Conservation (phyloP, 2,888 invertebrate species). For the Nezara viridula region DNA sequence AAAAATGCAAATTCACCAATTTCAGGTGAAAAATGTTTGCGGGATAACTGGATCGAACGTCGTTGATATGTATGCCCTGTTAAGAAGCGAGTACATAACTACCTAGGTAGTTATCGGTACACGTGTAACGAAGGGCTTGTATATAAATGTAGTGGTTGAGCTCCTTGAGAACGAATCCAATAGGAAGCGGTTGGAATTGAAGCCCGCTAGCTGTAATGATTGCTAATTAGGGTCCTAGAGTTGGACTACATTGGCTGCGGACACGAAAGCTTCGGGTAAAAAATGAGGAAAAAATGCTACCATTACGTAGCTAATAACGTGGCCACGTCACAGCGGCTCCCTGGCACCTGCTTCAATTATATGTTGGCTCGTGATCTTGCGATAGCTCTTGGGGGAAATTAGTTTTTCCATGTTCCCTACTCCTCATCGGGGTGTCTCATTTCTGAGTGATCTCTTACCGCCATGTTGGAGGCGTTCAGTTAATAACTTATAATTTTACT, state of each 20-base stretch:
- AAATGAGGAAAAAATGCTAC: conserved; percentile 26
- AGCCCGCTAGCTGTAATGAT: conserved; percentile 11
- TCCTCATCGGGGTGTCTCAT: background rate
- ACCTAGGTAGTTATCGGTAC: background rate
- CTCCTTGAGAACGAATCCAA: background rate
- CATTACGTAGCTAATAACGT: conserved; percentile 28
- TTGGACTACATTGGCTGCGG: background rate
- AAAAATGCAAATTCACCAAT: no score
- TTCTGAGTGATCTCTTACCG: background rate
- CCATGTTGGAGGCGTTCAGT: no score
- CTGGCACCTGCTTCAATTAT: conserved; percentile 10
- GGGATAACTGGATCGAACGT: background rate
- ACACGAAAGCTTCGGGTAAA: background rate
- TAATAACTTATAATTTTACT: background rate
- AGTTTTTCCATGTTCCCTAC: background rate
- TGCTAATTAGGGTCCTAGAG: background rate
- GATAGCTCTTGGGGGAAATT: conserved; percentile 36
- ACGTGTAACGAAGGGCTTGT: background rate
- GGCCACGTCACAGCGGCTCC: background rate
- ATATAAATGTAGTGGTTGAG: background rate
- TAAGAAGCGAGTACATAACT: background rate
- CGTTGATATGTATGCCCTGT: background rate
- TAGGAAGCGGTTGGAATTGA: background rate
- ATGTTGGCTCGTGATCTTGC: background rate
- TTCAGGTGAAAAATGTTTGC: no score